Evolutionary conservation across 2,888 invertebrate species (phyloP).

Genomic region (Parascotia fuliginaria): DNA sequence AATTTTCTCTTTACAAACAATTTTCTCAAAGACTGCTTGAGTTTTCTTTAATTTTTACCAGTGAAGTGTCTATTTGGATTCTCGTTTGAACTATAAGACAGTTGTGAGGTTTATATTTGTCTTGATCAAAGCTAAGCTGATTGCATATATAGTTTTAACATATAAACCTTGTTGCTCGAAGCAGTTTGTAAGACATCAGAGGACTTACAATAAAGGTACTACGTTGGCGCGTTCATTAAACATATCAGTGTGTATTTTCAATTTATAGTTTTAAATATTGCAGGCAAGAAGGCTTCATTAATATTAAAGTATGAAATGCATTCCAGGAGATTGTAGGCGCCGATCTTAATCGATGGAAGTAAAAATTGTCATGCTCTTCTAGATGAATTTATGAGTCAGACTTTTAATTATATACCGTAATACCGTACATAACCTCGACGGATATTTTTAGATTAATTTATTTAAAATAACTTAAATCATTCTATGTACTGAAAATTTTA

Average conservation of each 20-base stretch:
- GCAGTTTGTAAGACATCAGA: no score
- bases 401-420: no score
- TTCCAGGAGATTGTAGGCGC: constrained; percentile 21
- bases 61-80: constrained; percentile 66
- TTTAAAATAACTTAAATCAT: no score
- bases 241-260: constrained; percentile 20
- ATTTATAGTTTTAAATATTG: constrained; percentile 42
- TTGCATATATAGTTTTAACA: constrained; percentile 8
- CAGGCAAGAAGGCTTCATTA: constrained; percentile 26
- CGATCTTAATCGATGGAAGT: background rate
- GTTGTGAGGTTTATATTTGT: constrained; percentile 61
- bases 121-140: constrained; percentile 23
- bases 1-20: constrained; percentile 11
- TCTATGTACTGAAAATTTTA: no score
- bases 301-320: constrained; percentile 31
- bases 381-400: no score
- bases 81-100: constrained; percentile 73
- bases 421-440: no score
- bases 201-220: no score
- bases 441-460: no score
- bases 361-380: no score
- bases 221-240: no score
- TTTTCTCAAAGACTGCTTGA: constrained; percentile 13
- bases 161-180: background rate
- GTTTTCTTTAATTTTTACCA: constrained; percentile 63